These are phyloP conservation scores for Cheilosia variabilis DNA, from an alignment of 2,888 invertebrate genomes.

Conservation along the genomic window DNA sequence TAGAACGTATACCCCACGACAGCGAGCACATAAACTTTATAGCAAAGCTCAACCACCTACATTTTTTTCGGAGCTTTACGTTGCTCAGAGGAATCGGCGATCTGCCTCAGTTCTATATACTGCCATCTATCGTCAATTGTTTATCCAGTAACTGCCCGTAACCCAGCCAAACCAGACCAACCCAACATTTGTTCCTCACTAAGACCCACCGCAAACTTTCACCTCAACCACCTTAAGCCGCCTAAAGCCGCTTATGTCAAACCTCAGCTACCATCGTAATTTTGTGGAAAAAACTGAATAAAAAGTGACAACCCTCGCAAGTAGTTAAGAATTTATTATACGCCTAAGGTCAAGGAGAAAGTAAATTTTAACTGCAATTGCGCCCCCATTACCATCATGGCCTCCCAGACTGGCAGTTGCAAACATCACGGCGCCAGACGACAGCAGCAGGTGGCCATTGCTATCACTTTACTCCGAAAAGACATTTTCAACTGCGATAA, in stretches of 20 bases:
- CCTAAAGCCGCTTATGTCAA: slow-evolving; percentile 1
- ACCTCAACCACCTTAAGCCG: background rate
- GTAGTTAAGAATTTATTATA: slow-evolving; percentile 15
- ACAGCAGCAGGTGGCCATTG: slow-evolving; percentile 60
- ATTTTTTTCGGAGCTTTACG: too few relatives aligned
- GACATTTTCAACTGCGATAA: slow-evolving; percentile 54
- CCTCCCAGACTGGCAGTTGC: slow-evolving; percentile 4
- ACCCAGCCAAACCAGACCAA: too few relatives aligned
- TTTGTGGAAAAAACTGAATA: background rate
- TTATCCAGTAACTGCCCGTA: too few relatives aligned
- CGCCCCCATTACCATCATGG: slow-evolving; percentile 40
- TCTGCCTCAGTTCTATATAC: too few relatives aligned
- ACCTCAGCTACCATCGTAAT: background rate
- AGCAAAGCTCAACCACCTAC: too few relatives aligned
- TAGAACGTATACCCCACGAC: too few relatives aligned
- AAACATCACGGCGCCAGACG: slow-evolving; percentile 9
- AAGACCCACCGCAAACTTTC: too few relatives aligned
- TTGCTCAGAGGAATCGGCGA: too few relatives aligned
- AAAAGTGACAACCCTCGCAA: slow-evolving; percentile 12
- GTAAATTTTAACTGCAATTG: slow-evolving; percentile 55
- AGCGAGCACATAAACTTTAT: too few relatives aligned
- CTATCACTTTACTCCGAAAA: slow-evolving; percentile 44
- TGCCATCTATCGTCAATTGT: too few relatives aligned
- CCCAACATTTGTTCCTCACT: too few relatives aligned
- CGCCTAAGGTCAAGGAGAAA: slow-evolving; percentile 20